Base-by-base conservation (phyloP, 2,797 vertebrate species). In the Poecilia picta region DNA sequence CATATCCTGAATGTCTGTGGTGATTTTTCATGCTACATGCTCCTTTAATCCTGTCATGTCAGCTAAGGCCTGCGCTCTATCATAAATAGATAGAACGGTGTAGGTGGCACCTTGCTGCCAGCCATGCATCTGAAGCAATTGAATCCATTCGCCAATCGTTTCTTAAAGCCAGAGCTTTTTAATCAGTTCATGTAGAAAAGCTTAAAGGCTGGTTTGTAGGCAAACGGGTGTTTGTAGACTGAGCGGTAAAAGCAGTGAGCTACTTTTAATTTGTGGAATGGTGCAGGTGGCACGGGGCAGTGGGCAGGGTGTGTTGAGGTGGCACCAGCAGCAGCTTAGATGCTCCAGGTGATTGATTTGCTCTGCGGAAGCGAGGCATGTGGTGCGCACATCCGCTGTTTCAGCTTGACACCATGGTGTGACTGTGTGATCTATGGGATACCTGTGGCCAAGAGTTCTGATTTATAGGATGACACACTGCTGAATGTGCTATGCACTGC, bases 271-370 rank as follows among this genome's bases (percentile, higher is more conserved):
- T 75, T 77, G 75, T 72, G 80, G 80, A 75, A 82, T 51, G 41
- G 55, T 36, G 45, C 87, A 85, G 89, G 83, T 87, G 87, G 90
- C 83, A 84, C 6, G 11, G 83, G 49, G 75, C 77, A 84, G 75
- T 76, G 81, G 85, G 85, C 83, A 79, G 83, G 83, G 88, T 90
- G 91, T 90, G 86, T 82, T 87, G 85, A 85, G 90, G 81, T 82
- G 89, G 87, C 78, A 80, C 81, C 83, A 66, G 89, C 85, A 72
- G 89, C 86, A 85, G 78, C 74, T 75, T 77, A 53, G 86, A 83
- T 83, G 81, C 85, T 89, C 76, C 73, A 72, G 77, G 87, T 93
- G 93, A 94, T 94, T 94, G 91, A 95, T 94, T 92, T 90, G 83
- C 89, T 88, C 87, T 89, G 85, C 43, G 81, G 85, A 91, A 85